Evolutionary conservation across 2,113 vertebrate species (phyloP).

Genomic region (Colossoma macropomum): DNA sequence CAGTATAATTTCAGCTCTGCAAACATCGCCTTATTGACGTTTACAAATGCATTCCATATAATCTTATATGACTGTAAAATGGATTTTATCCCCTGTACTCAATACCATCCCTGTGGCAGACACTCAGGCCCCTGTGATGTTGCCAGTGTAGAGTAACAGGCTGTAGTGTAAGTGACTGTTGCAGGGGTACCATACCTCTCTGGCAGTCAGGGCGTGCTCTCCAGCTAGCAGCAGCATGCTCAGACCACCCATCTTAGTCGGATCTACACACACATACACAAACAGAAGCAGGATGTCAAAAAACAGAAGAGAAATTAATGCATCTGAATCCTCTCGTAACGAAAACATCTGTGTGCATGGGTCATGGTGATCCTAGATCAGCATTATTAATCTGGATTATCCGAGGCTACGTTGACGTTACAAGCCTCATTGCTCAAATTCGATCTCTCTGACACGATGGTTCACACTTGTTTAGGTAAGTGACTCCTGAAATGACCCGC

Average conservation of each 20-base stretch:
- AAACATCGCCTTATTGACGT: background rate
- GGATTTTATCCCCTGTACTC: background rate
- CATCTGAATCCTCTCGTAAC: too few species aligned
- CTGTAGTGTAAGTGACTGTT: background rate
- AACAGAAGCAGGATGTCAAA: background rate
- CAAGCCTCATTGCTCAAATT: too few species aligned
- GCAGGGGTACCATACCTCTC: constrained; percentile 82
- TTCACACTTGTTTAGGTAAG: too few species aligned
- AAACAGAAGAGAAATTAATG: background rate
- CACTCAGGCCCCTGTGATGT: background rate
- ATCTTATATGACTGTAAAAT: background rate
- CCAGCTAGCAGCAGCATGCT: constrained; percentile 98
- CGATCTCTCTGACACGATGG: too few species aligned
- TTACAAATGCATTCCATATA: background rate
- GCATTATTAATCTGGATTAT: background rate
- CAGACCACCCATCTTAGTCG: constrained; percentile 97
- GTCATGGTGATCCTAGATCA: background rate
- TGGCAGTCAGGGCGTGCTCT: constrained; percentile 92
- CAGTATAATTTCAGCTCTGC: background rate
- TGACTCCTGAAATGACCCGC: too few species aligned
- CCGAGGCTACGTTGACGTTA: too few species aligned
- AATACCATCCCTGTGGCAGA: background rate
- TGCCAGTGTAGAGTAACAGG: background rate
- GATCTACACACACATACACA: constrained; percentile 77
- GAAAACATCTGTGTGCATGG: too few species aligned